A percentile compares a stretch with the other conserved stretches of the same genome.
Conservation (phyloP, 1,140 invertebrate genomes). For the Cheumatopsyche charites region DNA sequence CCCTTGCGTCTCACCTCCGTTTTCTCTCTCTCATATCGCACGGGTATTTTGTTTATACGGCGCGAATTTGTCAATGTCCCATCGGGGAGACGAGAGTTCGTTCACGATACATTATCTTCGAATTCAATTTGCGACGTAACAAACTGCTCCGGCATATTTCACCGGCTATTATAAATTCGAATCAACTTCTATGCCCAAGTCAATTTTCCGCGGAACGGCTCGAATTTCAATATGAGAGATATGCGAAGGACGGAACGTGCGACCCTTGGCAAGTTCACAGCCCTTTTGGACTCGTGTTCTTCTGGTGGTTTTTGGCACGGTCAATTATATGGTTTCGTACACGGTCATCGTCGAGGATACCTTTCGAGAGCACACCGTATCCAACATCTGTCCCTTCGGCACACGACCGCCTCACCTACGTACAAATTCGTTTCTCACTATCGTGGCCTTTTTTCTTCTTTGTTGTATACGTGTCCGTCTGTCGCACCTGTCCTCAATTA, state of each 20-base stretch:
- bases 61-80: conserved; percentile 34
- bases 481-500: conserved; percentile 11
- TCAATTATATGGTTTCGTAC: conserved; percentile 20
- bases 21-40: not conserved
- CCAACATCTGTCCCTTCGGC: conserved; percentile 21
- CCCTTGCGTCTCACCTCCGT: not conserved
- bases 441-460: not conserved
- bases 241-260: not conserved
- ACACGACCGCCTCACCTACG: not conserved
- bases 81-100: conserved; percentile 7
- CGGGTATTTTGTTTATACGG: conserved; percentile 26
- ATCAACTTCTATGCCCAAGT: too few relatives aligned
- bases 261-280: not conserved
- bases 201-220: not conserved
- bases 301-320: not conserved
- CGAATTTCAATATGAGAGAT: not conserved
- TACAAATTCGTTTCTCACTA: conserved; percentile 16
- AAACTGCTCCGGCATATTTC: not conserved
- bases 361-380: not conserved
- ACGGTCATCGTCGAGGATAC: too few relatives aligned
- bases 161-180: too few relatives aligned
- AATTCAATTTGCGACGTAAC: conserved; percentile 16
- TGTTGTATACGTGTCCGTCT: not conserved
- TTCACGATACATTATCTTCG: conserved; percentile 18
- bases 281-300: not conserved